Evolutionary conservation across 2,888 invertebrate genomes (phyloP), one percentile per base, ranked within the genome.

Genomic region (Euzophera pinguis): DNA sequence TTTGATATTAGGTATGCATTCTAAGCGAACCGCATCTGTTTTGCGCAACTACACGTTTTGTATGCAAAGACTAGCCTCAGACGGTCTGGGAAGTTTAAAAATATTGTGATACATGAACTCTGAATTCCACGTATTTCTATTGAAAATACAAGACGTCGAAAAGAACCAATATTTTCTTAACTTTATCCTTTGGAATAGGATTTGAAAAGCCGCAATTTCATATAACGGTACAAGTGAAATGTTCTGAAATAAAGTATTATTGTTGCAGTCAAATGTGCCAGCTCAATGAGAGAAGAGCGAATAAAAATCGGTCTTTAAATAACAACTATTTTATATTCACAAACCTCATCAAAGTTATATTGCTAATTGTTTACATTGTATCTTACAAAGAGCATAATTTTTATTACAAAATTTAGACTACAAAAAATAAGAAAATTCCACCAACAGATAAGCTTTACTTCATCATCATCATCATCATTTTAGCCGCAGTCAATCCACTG

Each of bases 31-130:
- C 29, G 45, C 45, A 45, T 45, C 45, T 45, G 45, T 29, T 9
- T 14, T 45, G 10, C 32, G 45, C 22, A 43, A 43, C 43, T 12
- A 14, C 29, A 29, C 14, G 9, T 32, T 45, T 45, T 45, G 13
- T 45, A 45, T 45, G 29, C 45, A 45, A 45, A 14, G 10, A 10
- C 10, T 14, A 14, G 14, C 32, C 32, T 13, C 29, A 14, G 10
- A 45, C 45, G 45, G 32, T 43, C 32, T 14, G 45, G 14, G 14
- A 45, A 45, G 14, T 45, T 45, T 29, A 1, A 45, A 45, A 45
- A 45, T 45, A 45, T 45, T 45, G 45, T 16, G 32, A 32, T 45
- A 45, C 45, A 45, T 45, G 45, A 45, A 45, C 45, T 45, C 45
- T 9, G 3, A 45, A 45, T 32, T 13, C 22, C 32, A 32, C 14